Conservation (phyloP, 2,113 vertebrate genomes). For the Meleagris gallopavo region DNA sequence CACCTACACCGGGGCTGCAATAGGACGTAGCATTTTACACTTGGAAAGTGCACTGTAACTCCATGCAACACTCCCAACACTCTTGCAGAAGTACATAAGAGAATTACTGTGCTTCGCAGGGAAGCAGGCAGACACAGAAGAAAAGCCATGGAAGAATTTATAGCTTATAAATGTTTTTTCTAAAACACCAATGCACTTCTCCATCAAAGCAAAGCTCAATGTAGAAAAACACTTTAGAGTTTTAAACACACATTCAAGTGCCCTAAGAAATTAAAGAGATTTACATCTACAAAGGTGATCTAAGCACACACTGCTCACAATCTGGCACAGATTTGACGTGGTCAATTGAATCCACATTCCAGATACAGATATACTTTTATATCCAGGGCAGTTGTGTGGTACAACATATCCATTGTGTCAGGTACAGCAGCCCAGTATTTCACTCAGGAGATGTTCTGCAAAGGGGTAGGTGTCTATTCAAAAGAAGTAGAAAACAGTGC, state of each 20-base stretch:
- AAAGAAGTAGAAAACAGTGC: not conserved
- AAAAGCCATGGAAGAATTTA: not conserved
- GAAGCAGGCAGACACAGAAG: not conserved
- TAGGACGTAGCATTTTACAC: not conserved
- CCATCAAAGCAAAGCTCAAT: not conserved
- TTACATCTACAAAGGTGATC: not conserved
- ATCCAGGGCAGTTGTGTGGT: not conserved
- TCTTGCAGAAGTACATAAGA: not conserved
- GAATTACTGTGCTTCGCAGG: not conserved
- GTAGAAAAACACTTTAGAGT: not conserved
- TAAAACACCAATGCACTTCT: fast-evolving
- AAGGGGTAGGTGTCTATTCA: not conserved
- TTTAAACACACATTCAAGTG: not conserved
- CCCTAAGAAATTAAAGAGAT: not conserved
- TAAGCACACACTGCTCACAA: not conserved
- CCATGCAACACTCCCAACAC: not conserved
- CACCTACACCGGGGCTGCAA: not conserved
- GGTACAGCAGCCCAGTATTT: not conserved
- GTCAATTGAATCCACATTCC: not conserved
- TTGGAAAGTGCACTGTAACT: not conserved
- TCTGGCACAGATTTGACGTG: not conserved
- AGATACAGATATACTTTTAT: not conserved
- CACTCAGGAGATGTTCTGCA: not conserved
- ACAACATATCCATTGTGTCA: not conserved
- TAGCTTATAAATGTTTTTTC: not conserved